Base-by-base conservation (phyloP, 2,888 invertebrate species). In the Tetrapedia diversipes region DNA sequence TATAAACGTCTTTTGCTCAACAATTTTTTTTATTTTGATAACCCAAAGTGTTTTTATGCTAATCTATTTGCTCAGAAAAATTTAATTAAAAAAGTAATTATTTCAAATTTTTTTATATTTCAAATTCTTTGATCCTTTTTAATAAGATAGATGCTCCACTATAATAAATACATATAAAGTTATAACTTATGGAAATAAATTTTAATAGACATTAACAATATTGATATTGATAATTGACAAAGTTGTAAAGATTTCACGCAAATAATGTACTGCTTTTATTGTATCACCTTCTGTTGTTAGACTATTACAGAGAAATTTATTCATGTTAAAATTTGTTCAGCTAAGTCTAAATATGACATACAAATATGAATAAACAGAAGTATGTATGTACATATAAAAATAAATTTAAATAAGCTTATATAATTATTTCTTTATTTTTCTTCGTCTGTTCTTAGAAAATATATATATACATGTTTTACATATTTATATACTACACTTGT, bases 221-320 rank as follows among this genome's bases (percentile, higher is more conserved):
- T n/a, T n/a, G n/a, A n/a, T 57, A 70, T 53, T 45, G n/a, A 54
- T 67, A 16, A 41, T 54, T 2, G 51, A 51, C 32, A 64, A 27
- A 53, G 57, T 56, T 57, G 47, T 43, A 41, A 74, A 68, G 56
- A 60, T 59, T 70, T 69, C 66, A 60, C 65, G 56, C 49, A 79
- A 83, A 77, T 77, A 77, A 68, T 75, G 67, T 67, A 68, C 76
- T 80, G 83, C 84, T 86, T 88, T 87, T 81, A 88, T 77, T 83
- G 84, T 89, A 83, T 83, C 87, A 87, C 84, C 83, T 89, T 89
- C 80, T 84, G 80, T 89, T 86, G 89, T 90, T 90, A 80, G 80
- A 86, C 72, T 86, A 79, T 87, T 87, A 80, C 85, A 88, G 79
- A 89, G 83, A 88, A 87, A 82, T 90, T 83, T 90, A 90, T 89